These are phyloP conservation scores for Antennarius striatus DNA, from an alignment of 2,113 vertebrate genomes.

Conservation along the genomic window DNA sequence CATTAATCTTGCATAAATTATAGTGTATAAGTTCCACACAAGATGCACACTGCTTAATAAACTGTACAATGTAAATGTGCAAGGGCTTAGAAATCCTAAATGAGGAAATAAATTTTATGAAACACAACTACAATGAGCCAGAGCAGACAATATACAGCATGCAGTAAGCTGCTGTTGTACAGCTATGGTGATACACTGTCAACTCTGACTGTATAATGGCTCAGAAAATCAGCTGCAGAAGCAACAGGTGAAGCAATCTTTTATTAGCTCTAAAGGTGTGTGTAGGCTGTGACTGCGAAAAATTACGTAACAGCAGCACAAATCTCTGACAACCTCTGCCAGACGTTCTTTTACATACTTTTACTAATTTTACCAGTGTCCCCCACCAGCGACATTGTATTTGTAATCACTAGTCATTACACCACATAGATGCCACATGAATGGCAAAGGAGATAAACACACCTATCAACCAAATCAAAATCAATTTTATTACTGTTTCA, in stretches of 20 bases:
- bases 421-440: background rate
- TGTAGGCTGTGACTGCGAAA: constrained; percentile 59
- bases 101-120: constrained; percentile 19
- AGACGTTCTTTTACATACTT: constrained; percentile 5
- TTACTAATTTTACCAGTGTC: background rate
- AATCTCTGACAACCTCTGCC: constrained; percentile 9
- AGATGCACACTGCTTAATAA: constrained; percentile 27
- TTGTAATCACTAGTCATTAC: background rate
- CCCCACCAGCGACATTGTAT: background rate
- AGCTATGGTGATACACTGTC: constrained; percentile 2
- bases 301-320: constrained; percentile 49
- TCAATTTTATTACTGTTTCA: background rate
- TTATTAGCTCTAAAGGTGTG: constrained; percentile 31
- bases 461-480: background rate
- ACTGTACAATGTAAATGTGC: background rate
- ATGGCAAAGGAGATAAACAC: background rate
- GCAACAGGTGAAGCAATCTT: constrained; percentile 45
- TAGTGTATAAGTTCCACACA: constrained; percentile 30
- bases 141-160: background rate
- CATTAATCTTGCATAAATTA: constrained; percentile 54
- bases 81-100: background rate
- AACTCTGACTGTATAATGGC: constrained; percentile 10
- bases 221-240: constrained; percentile 17
- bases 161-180: background rate
- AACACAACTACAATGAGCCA: constrained; percentile 6